Conservation (phyloP, 2,797 vertebrate species). For the Clarias laeviceps region DNA sequence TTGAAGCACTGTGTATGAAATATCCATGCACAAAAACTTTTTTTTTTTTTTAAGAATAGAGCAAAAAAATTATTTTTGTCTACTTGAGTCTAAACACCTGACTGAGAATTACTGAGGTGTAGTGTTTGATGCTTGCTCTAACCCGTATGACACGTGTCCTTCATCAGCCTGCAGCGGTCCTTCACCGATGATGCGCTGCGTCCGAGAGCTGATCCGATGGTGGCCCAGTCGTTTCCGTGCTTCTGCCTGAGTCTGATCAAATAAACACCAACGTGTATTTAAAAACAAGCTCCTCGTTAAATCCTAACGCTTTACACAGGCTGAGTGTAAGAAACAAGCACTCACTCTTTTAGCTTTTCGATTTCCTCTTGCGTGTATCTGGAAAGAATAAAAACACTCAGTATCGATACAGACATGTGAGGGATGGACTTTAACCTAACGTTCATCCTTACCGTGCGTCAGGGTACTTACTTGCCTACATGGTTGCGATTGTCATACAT, state of each 20-base stretch:
- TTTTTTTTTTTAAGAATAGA: too few relatives aligned
- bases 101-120: background rate
- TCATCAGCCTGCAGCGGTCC: slow-evolving; percentile 97
- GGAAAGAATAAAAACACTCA: background rate
- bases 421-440: background rate
- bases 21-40: too few relatives aligned
- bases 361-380: slow-evolving; percentile 97
- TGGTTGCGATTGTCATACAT: slow-evolving; percentile 99
- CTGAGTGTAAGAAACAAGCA: slow-evolving; percentile 18
- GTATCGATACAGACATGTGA: background rate
- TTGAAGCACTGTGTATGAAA: too few relatives aligned
- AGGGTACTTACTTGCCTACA: slow-evolving; percentile 91
- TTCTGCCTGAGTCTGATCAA: slow-evolving; percentile 85
- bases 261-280: slow-evolving; percentile 21
- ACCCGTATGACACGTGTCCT: slow-evolving; percentile 99
- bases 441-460: background rate
- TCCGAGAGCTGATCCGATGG: slow-evolving; percentile 93
- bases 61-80: background rate
- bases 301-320: background rate
- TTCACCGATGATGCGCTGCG: slow-evolving; percentile 97
- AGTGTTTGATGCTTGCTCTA: background rate
- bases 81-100: background rate
- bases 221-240: slow-evolving; percentile 97
- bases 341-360: slow-evolving; percentile 94
- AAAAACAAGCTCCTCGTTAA: background rate